Evolutionary conservation across 53 echinoderm and acorn worm genomes (phyloP), one percentile per base, ranked within the genome.

Genomic region (Luidia sarsii): DNA sequence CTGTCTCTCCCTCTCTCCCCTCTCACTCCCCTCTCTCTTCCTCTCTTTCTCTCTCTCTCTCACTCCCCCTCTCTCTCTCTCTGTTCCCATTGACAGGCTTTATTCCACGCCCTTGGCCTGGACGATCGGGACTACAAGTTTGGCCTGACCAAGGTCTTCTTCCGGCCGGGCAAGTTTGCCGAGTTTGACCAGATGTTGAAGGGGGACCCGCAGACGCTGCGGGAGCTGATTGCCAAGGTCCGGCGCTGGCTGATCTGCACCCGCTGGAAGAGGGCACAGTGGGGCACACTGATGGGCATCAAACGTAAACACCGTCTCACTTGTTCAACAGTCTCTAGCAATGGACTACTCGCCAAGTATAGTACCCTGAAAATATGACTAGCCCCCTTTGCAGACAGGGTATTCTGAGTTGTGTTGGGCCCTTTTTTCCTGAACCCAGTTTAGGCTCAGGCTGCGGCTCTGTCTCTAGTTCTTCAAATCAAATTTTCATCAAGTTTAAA

Each of bases 101-200:
- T 99, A 48, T 99, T 99, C 85, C 93, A 99, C 33, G 99, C 99
- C 18, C 84, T 99, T 14, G 99, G 99, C n/a, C 84, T 99, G 34
- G 86, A 89, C 22, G 99, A 99, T 39, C 83, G 91, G 16, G 99
- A 99, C 84, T 99, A 93, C 83, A 91, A 91, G 56, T 99, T 99
- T 67, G 99, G 99, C 35, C 75, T 99, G 21, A 99, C 94, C 83
- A 99, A 94, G 82, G 94, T 99, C 38, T 99, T 99, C 87, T 99
- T 99, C 82, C 80, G 99, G 24, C 94, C 99, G 1, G 99, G 99
- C 29, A 99, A 99, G 83, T 99, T 99, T 87, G 94, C 94, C 10
- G 94, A 99, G 80, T 99, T 99, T 87, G 99, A 99, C 64, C 84
- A 94, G 82, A 88, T 99, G 82, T 65, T 99, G 94, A 91, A 90